phyloP scores from a whole-genome alignment of 2,888 invertebrate species.

The Cinara cedri region DNA sequence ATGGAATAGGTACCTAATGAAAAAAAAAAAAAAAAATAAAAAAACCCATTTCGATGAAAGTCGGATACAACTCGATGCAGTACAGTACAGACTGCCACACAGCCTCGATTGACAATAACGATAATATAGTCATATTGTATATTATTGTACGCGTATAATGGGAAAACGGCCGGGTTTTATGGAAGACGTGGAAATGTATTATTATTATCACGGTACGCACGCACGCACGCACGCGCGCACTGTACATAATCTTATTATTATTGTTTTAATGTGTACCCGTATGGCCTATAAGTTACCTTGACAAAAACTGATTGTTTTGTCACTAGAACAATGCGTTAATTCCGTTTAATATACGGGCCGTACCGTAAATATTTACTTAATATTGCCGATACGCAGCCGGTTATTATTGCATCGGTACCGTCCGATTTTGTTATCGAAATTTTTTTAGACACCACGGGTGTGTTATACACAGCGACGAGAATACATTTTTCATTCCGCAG shows the following conservation, averaged over 20 bases:
- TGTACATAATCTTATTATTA: background rate
- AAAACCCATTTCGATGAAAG: slow-evolving; percentile 16
- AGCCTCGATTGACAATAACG: background rate
- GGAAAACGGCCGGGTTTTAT: slow-evolving; percentile 23
- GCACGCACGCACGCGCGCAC: background rate
- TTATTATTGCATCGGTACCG: too few species aligned
- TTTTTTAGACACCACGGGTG: slow-evolving; percentile 16
- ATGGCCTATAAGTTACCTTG: background rate
- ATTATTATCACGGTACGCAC: background rate
- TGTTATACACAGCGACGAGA: background rate
- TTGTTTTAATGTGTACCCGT: background rate
- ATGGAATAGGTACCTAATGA: too few species aligned
- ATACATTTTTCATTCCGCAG: background rate
- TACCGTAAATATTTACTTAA: too few species aligned
- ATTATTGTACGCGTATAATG: too few species aligned
- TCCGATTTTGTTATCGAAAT: slow-evolving; percentile 35
- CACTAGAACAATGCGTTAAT: slow-evolving; percentile 36
- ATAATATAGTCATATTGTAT: too few species aligned
- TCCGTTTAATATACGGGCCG: background rate
- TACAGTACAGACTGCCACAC: too few species aligned
- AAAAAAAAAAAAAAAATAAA: background rate
- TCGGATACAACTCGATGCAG: too few species aligned
- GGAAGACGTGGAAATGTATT: slow-evolving; percentile 1
- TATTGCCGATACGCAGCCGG: too few species aligned
- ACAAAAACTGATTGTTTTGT: slow-evolving; percentile 42